Base-by-base conservation (phyloP, 2,888 invertebrate species). In the Ephialtes manifestator region DNA sequence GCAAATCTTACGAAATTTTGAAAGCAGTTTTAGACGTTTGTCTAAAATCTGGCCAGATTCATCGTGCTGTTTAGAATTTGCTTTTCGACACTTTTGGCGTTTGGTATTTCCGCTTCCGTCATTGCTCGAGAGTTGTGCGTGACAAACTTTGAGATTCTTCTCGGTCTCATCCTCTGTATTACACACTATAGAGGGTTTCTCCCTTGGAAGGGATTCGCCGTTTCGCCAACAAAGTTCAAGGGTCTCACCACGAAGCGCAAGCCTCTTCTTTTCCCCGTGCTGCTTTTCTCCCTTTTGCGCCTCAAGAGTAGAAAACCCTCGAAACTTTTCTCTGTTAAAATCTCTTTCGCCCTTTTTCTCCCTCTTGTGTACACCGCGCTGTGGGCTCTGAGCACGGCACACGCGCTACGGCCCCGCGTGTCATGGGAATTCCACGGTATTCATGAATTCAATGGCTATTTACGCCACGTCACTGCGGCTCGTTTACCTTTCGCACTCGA, bases 391-490 rank as follows among this genome's bases (percentile, higher is more conserved):
- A 51, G 24, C 35, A 18, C 46, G 76, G 76, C 71, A 76, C 84
- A 81, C 84, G 80, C 71, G 51, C 71, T 53, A 55, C 46, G 53
- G 63, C 55, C 28, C 72, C 60, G 74, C 81, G 84, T 81, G 84
- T 85, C 81, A 85, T 79, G 81, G 63, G 81, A 83, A 85, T 85
- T 80, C 79, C 75, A 81, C 81, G 83, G 77, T 83, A 78, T 84
- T 82, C 78, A 83, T 81, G 60, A 81, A 87, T 88, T 89, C 87
- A 88, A 86, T 85, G 87, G 86, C 86, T 87, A 85, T 88, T 88
- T 89, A 89, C 87, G 86, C 84, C 84, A 85, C 86, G 87, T 87
- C 87, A 87, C 83, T 75, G 81, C 78, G 79, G 87, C 81, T 88
- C 87, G 87, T 87, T 87, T 88, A 82, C 82, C 80, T 82, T 77